These are phyloP conservation scores for Panthera uncia DNA, from an alignment of 2,113 vertebrate genomes.

Conservation along the genomic window DNA sequence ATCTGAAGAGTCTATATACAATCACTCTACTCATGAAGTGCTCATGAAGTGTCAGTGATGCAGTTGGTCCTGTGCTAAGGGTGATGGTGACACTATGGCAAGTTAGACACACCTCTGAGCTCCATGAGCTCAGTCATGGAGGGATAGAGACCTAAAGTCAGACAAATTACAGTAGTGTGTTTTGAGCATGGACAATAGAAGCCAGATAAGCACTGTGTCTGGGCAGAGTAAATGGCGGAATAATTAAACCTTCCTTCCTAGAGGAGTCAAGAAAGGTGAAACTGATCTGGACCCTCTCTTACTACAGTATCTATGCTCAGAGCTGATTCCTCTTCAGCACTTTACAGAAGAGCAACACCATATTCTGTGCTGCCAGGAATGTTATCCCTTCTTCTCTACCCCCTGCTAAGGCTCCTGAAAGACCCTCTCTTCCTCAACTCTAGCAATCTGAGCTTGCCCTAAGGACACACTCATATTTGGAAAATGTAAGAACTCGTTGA, in stretches of 20 bases:
- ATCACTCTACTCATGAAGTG: not conserved
- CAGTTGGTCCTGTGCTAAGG: not conserved
- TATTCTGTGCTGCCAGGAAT: not conserved
- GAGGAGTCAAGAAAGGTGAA: not conserved
- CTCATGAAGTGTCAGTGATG: not conserved
- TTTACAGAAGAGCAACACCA: not conserved
- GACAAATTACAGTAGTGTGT: not conserved
- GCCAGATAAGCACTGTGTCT: too few species aligned
- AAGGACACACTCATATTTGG: not conserved
- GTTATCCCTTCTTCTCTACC: not conserved
- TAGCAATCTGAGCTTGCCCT: not conserved
- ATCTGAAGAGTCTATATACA: too few species aligned
- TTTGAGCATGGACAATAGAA: not conserved
- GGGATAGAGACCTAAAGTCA: not conserved
- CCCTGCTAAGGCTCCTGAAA: not conserved
- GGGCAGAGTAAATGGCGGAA: not conserved
- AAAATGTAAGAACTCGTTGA: not conserved
- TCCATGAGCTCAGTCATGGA: not conserved
- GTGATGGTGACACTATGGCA: fast-evolving
- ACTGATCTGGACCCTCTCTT: too few species aligned
- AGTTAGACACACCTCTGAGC: not conserved
- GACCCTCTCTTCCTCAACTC: not conserved
- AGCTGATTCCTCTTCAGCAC: not conserved
- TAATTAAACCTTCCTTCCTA: too few species aligned
- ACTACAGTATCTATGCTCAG: not conserved